Evolutionary conservation across 2,888 invertebrate genomes (phyloP), one percentile per base, ranked within the genome.

Genomic region (Furcula furcula): DNA sequence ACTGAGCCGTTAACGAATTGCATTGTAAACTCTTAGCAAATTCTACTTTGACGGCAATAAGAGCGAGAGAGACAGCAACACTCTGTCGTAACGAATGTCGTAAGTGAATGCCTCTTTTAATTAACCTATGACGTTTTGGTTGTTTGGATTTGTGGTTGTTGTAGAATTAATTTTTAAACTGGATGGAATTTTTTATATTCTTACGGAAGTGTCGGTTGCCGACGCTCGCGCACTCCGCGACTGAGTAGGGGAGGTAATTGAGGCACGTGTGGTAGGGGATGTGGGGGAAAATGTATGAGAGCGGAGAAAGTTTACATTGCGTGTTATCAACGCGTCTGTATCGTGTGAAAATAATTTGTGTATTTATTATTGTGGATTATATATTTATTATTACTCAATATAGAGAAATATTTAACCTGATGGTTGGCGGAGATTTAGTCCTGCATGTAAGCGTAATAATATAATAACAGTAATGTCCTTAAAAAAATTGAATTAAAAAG

Each of bases 1-100:
- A 73, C 70, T 63, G 65, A 77, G 69, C 71, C 69, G 75, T 75
- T 79, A 70, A 68, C 62, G 71, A 74, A 77, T 76, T 72, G 72
- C 75, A 26, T 65, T 73, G 74, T 73, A 58, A 32, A 47, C 36
- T 35, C 55, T 50, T 56, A 55, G 62, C 65, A 59, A 69, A 73
- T 80, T 78, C 69, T 70, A 49, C 65, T 78, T 70, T 67, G 55
- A 38, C 76, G 50, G 54, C 50, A 53, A 56, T 58, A 46, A 35
- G 72, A 37, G 54, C 39, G 69, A 83, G 55, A 46, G 75, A 70
- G 69, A 76, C 58, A 50, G 55, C 7, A 3, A 20, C 33, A 42
- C 9, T 19, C 61, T 82, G 76, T 68, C 64, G 76, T 71, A 78
- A 81, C 62, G 49, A 36, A 47, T 75, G 74, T 71, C 65, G 80